These are phyloP conservation scores for Perdita meconis DNA, from an alignment of 2,888 invertebrate genomes.

Conservation along the genomic window DNA sequence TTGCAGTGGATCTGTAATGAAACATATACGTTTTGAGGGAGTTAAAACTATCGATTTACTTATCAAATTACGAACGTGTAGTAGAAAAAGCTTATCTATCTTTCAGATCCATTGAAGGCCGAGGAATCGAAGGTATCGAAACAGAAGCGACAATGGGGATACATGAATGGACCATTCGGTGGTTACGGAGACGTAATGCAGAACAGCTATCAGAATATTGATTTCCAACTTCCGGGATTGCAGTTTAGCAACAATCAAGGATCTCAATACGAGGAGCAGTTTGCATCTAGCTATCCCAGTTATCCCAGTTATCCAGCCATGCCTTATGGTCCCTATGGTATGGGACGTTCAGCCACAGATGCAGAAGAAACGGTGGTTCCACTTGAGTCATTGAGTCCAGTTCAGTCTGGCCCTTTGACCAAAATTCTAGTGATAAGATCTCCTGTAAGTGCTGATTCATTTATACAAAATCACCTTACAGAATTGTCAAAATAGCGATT, in stretches of 20 bases:
- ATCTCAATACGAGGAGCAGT: neutral
- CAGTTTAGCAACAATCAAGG: neutral
- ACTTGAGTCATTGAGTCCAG: no score
- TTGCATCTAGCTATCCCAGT: neutral
- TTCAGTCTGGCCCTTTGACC: no score
- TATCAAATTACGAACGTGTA: no score
- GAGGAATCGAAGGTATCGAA: neutral
- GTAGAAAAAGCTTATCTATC: neutral
- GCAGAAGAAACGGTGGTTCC: no score
- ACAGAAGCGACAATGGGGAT: constrained; percentile 19
- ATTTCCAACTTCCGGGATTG: neutral
- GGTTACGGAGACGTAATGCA: neutral
- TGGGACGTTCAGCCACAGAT: no score
- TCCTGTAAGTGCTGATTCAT: no score
- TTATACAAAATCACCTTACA: no score
- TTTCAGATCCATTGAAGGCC: neutral
- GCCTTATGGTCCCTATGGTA: neutral
- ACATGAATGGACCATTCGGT: neutral
- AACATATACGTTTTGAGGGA: no score
- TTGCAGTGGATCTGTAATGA: no score
- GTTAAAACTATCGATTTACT: no score
- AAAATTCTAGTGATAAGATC: no score
- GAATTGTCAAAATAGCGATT: no score
- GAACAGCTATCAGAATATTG: neutral
- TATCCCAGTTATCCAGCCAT: neutral